Evolutionary conservation across 1,140 invertebrate genomes (phyloP).

Genomic region (Bombus confusus): DNA sequence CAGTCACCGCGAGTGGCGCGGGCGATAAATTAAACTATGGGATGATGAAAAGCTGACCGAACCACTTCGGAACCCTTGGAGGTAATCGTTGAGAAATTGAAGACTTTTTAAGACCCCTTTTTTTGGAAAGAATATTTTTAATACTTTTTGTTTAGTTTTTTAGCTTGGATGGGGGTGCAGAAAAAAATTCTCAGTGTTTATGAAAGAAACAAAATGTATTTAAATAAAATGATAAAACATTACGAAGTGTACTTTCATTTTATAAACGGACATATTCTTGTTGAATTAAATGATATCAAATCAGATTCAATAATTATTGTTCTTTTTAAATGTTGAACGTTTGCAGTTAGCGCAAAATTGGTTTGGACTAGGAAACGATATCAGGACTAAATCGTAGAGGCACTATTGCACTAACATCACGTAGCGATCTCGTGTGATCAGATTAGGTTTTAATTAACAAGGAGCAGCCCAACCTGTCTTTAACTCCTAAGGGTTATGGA

Average conservation of each 20-base stretch:
- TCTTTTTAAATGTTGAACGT: too few species aligned
- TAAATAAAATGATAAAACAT: too few species aligned
- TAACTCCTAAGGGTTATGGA: conserved; percentile 13
- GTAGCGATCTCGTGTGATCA: background rate
- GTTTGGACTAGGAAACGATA: background rate
- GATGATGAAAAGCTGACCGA: background rate
- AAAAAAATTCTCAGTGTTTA: too few species aligned
- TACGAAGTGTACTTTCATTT: too few species aligned
- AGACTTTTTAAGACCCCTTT: background rate
- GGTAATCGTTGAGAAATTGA: background rate
- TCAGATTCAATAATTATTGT: too few species aligned
- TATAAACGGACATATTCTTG: too few species aligned
- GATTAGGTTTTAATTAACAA: conserved; percentile 42
- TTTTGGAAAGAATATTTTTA: background rate
- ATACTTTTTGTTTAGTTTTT: too few species aligned
- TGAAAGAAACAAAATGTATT: too few species aligned
- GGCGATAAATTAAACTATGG: background rate
- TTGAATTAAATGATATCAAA: too few species aligned
- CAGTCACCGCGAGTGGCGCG: background rate
- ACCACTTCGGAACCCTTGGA: background rate
- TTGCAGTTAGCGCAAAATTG: background rate
- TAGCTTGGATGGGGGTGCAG: too few species aligned
- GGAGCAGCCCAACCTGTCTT: background rate
- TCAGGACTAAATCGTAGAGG: background rate
- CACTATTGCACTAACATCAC: background rate